These are phyloP conservation scores for Rousettus madagascariensis DNA, from an alignment of 2,797 vertebrate genomes.

Conservation along the genomic window DNA sequence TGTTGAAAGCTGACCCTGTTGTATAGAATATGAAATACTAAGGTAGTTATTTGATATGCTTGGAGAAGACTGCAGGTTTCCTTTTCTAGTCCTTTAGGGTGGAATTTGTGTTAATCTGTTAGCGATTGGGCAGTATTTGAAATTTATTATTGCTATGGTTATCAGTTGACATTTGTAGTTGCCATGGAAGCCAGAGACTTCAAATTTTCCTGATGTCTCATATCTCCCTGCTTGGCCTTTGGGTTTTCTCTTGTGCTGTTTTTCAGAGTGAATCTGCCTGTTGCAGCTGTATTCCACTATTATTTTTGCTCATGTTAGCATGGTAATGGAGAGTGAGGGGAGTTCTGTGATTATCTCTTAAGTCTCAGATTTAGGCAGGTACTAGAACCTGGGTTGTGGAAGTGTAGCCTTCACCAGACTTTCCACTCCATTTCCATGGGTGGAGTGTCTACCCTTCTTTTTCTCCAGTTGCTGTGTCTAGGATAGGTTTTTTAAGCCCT, in stretches of 20 bases:
- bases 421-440: background rate
- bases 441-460: background rate
- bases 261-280: background rate
- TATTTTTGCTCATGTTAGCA: background rate
- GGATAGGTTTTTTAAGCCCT: background rate
- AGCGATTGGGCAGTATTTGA: constrained; percentile 22
- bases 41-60: constrained; percentile 16
- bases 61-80: background rate
- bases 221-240: background rate
- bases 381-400: background rate
- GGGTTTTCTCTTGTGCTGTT: constrained; percentile 4
- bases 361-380: background rate
- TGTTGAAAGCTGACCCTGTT: background rate
- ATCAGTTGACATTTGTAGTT: constrained; percentile 34
- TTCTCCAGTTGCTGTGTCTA: background rate
- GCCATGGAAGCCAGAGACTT: constrained; percentile 27
- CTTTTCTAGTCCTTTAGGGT: background rate
- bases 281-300: background rate
- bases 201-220: background rate
- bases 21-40: background rate
- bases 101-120: constrained; percentile 35
- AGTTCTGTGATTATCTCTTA: constrained; percentile 1
- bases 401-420: background rate
- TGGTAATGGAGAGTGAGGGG: background rate
- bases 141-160: constrained; percentile 29